phyloP scores from a whole-genome alignment of 1,140 invertebrate species.

The Bombus huntii region DNA sequence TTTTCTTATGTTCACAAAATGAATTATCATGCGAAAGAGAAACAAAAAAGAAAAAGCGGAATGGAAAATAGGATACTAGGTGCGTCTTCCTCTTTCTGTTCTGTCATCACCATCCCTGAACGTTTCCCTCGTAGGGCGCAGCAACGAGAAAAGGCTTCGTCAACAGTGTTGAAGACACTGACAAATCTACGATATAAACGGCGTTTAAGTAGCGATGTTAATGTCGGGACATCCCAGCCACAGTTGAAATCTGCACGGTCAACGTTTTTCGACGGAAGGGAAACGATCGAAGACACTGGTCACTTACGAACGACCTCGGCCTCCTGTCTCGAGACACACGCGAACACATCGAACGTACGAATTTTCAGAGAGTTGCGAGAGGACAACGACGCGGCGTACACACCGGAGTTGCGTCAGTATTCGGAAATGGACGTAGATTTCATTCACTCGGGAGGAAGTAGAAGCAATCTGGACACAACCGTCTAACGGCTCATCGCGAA shows the following conservation, averaged over 20 bases:
- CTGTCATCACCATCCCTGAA: slow-evolving; percentile 67
- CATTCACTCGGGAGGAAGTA: slow-evolving; percentile 37
- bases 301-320: slow-evolving; percentile 36
- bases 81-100: slow-evolving; percentile 60
- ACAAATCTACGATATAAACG: slow-evolving; percentile 57
- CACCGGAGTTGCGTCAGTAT: slow-evolving; percentile 36
- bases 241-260: slow-evolving; percentile 54
- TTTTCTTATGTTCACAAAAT: not conserved
- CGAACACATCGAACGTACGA: slow-evolving; percentile 27
- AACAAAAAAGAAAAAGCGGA: slow-evolving; percentile 14
- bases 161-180: slow-evolving; percentile 46
- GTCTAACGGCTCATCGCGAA: slow-evolving; percentile 34
- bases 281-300: slow-evolving; percentile 36
- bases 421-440: slow-evolving; percentile 57
- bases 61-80: slow-evolving; percentile 60
- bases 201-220: slow-evolving; percentile 48
- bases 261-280: slow-evolving; percentile 26
- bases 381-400: slow-evolving; percentile 15
- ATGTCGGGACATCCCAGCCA: slow-evolving; percentile 48
- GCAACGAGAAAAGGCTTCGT: slow-evolving; percentile 51
- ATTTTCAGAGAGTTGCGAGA: slow-evolving; percentile 25
- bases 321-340: slow-evolving; percentile 41
- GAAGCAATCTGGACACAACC: slow-evolving; percentile 16
- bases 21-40: not conserved
- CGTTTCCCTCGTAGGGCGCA: slow-evolving; percentile 66